A percentile compares a stretch with the other conserved stretches of the same genome.
Conservation (phyloP, 1,140 invertebrate genomes). For the Sinella curviseta region DNA sequence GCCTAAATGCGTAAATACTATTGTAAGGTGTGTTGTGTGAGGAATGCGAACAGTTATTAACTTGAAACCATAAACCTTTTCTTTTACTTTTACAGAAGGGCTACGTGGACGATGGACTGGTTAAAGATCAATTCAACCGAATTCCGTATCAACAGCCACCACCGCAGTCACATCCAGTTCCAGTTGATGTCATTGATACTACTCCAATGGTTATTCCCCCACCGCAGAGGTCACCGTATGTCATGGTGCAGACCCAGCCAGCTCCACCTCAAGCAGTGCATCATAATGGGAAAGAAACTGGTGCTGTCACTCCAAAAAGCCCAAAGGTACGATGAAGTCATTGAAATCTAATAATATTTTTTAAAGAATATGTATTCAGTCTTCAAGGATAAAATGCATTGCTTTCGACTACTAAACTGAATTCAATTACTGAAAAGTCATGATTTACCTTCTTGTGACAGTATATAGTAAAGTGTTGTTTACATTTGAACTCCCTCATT, state of each 20-base stretch:
- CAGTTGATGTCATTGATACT: conserved; percentile 29
- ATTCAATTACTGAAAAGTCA: too few species aligned
- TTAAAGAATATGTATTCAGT: too few species aligned
- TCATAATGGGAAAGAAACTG: conserved; percentile 42
- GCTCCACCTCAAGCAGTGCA: conserved; percentile 33
- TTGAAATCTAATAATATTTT: too few species aligned
- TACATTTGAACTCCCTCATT: too few species aligned
- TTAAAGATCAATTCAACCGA: conserved; percentile 18
- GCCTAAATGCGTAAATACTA: too few species aligned
- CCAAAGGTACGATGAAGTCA: conserved; percentile 45
- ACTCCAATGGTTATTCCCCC: conserved; percentile 19
- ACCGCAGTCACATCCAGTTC: conserved; percentile 21
- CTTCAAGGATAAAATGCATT: too few species aligned
- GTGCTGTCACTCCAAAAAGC: conserved; percentile 32
- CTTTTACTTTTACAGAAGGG: conserved; percentile 14
- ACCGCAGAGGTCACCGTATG: conserved; percentile 44
- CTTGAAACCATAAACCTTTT: too few species aligned
- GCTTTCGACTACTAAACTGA: too few species aligned
- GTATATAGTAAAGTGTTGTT: too few species aligned
- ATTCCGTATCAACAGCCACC: conserved; percentile 33
- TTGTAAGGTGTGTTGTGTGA: too few species aligned
- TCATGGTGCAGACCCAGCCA: conserved; percentile 31
- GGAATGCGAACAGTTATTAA: too few species aligned
- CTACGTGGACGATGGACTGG: not conserved
- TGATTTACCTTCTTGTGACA: too few species aligned